Base-by-base conservation (phyloP, 2,113 vertebrate species). In the Calidris pugnax region DNA sequence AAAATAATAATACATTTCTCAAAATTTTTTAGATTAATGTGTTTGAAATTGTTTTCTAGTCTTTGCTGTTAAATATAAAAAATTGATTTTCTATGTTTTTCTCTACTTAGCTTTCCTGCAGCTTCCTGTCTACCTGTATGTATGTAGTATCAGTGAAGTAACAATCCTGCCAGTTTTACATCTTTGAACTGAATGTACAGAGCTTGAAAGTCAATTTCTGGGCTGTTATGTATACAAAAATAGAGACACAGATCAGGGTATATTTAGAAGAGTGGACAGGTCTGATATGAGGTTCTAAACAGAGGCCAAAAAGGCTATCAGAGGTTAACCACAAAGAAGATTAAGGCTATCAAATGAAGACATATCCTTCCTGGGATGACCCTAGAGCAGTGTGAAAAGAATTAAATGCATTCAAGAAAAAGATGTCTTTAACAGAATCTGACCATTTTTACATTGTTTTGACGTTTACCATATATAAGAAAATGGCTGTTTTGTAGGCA, bases 201-300 rank as follows among this genome's bases (percentile, higher is more conserved):
- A 74, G 14, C 64, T 64, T 89, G 48, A 97, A 92, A 92, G 17
- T 14, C 37, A 77, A 92, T 89, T 96, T 95, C 30, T 96, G 63
- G 28, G 51, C 50, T 91, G 8, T 57, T 83, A 78, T 2, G 0
- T 63, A 84, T 80, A 89, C 62, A 83, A 83, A 97, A 95, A 96
- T 84, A 96, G 47, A 95, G 47, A 24, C n/a, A 60, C 75, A 23
- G 47, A 71, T 88, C 32, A 77, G 22, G 26, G 6, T 86, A 21
- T 93, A 83, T 95, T 93, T 90, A 85, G 91, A 88, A 87, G 92
- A 96, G 76, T 43, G 63, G 89, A 94, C 83, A 94, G 67, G 82
- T 85, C 79, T 93, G 75, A 81, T 90, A 87, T 11, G 12, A 96
- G 27, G 43, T 93, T 95, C 59, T 88, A 94, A 95, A 95, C 63